phyloP scores from a whole-genome alignment of 2,888 invertebrate species.

The Ceratothoa steindachneri region DNA sequence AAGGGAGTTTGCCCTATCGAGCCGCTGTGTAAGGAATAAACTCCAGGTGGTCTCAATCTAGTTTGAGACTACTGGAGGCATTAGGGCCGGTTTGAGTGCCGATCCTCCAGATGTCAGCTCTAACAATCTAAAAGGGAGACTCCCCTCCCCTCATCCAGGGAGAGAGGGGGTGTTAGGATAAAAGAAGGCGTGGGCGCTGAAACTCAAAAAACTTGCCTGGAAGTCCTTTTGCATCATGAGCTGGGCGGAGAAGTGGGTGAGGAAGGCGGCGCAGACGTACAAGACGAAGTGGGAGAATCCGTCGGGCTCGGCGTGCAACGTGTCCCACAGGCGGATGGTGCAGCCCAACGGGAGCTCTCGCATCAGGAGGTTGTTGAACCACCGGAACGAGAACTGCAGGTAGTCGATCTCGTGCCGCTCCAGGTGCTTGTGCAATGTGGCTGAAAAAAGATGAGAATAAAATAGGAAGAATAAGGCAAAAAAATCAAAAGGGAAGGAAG shows the following conservation, averaged over 20 bases:
- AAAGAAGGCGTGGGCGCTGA: too few relatives aligned
- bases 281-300: conserved; percentile 96
- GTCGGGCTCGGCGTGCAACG: conserved; percentile 92
- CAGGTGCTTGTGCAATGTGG: conserved; percentile 83
- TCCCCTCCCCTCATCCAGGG: too few relatives aligned
- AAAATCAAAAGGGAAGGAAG: not conserved
- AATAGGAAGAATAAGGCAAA: not conserved
- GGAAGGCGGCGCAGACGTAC: conserved; percentile 98
- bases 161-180: too few relatives aligned
- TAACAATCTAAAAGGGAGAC: too few relatives aligned
- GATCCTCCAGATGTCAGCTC: too few relatives aligned
- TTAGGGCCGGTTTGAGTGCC: too few relatives aligned
- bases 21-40: too few relatives aligned
- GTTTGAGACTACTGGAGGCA: too few relatives aligned
- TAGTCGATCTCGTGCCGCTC: conserved; percentile 92
- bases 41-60: too few relatives aligned
- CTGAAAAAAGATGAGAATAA: conserved; percentile 55
- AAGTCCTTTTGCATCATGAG: conserved; percentile 89
- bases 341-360: conserved; percentile 93
- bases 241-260: conserved; percentile 86
- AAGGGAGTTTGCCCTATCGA: too few relatives aligned
- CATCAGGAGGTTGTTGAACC: conserved; percentile 99
- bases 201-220: too few relatives aligned
- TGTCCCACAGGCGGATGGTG: conserved; percentile 91
- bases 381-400: conserved; percentile 97